phyloP scores from a whole-genome alignment of 2,888 invertebrate genomes.

The Eulithis prunata region DNA sequence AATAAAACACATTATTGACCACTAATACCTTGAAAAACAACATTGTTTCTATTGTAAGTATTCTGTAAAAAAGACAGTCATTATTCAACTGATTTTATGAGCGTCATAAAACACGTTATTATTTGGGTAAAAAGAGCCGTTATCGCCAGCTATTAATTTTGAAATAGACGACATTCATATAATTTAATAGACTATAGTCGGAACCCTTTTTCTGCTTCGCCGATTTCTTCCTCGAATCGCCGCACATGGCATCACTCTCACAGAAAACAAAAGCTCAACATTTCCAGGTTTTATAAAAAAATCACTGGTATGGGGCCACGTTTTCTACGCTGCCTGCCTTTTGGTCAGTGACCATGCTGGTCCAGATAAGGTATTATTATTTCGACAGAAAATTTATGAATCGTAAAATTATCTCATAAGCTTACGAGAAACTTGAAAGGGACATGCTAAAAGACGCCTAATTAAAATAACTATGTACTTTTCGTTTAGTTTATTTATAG shows the following conservation, averaged over 20 bases:
- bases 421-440: neutral
- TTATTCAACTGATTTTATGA: neutral
- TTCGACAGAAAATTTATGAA: neutral
- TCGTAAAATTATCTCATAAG: neutral
- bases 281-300: slow-evolving; percentile 76
- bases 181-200: slow-evolving; percentile 27
- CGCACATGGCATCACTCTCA: slow-evolving; percentile 62
- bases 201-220: slow-evolving; percentile 44
- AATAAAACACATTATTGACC: no score
- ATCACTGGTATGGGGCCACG: slow-evolving; percentile 65
- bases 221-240: slow-evolving; percentile 51
- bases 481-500: no score
- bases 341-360: slow-evolving; percentile 53
- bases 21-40: no score
- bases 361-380: slow-evolving; percentile 35
- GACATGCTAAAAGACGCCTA: neutral
- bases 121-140: neutral
- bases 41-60: no score
- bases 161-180: slow-evolving; percentile 8
- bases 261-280: slow-evolving; percentile 73
- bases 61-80: no score
- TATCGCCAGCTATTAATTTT: slow-evolving; percentile 1
- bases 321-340: slow-evolving; percentile 48
- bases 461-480: no score
- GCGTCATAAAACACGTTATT: neutral